Evolutionary conservation across 2,888 invertebrate species (phyloP), one percentile per base, ranked within the genome.

Genomic region (Pegoplata infirma): DNA sequence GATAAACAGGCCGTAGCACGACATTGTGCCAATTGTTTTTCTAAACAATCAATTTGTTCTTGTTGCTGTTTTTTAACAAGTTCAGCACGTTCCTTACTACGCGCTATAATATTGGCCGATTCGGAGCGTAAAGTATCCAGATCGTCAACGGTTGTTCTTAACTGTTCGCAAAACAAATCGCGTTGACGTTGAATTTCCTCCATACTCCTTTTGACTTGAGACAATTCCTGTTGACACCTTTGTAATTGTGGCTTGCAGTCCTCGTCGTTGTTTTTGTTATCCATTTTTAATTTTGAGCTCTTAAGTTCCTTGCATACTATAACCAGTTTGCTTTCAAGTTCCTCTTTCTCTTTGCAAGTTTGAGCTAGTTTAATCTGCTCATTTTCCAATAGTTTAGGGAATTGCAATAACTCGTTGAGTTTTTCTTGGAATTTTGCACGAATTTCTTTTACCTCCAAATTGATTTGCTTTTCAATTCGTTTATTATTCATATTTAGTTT

Each of bases 401-500:
- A 87, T 47, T 89, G 88, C 0, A 88, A 83, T 14, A 89, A 68
- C 76, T 89, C 89, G 66, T 84, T 85, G 7, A 89, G 82, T 75
- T 89, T 89, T 76, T 89, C 88, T 66, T 89, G 89, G 53, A 89
- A 89, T 59, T 88, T 89, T 12, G 84, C 83, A 14, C 89, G 89
- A 25, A 89, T 89, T 49, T 87, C 85, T 66, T 87, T 86, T 2
- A 89, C 84, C 82, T 89, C 89, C 0, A 84, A 83, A 66, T 89
- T 89, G 32, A 89, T 87, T 82, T 89, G 89, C 61, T 85, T 86
- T 59, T 89, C 89, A 19, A 89, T 89, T 17, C 87, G 85, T 72
- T 87, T 87, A 68, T 89, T 89, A 67, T 87, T 88, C 85, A 87
- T 84, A 47, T 88, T 87, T 0, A 89, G 84, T 67, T 88, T 89